A percentile compares a stretch with the other conserved stretches of the same genome.
Conservation (phyloP, 2,888 invertebrate genomes). For the Lysandra bellargus region DNA sequence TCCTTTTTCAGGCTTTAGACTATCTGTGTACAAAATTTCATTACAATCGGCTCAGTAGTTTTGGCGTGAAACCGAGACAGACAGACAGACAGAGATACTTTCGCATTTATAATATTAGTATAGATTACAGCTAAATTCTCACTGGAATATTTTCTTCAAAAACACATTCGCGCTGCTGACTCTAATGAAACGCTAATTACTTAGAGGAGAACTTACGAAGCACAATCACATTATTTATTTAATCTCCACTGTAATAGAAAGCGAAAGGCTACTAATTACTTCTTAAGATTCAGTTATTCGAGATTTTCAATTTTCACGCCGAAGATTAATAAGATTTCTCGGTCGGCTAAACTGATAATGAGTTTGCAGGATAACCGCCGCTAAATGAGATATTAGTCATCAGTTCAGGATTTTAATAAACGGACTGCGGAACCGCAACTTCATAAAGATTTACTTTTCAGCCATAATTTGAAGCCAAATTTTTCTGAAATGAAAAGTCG, state of each 20-base stretch:
- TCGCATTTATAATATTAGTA: no score
- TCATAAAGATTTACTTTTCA: constrained; percentile 9
- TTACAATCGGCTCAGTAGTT: no score
- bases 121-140: neutral
- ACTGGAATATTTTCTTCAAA: neutral
- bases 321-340: constrained; percentile 73
- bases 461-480: neutral
- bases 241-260: constrained; percentile 42
- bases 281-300: constrained; percentile 71
- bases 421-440: neutral
- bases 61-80: no score
- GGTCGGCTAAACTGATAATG: constrained; percentile 72
- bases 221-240: constrained; percentile 28
- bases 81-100: no score
- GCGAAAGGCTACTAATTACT: constrained; percentile 50
- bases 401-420: constrained; percentile 17
- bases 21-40: no score
- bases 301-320: constrained; percentile 72
- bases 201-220: constrained; percentile 16
- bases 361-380: constrained; percentile 67
- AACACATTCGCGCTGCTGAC: neutral
- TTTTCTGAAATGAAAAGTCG: neutral
- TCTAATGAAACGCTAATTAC: constrained; percentile 11
- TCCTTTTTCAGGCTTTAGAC: no score
- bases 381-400: constrained; percentile 30